Base-by-base conservation (phyloP, 2,888 invertebrate genomes). In the Netelia virgata region DNA sequence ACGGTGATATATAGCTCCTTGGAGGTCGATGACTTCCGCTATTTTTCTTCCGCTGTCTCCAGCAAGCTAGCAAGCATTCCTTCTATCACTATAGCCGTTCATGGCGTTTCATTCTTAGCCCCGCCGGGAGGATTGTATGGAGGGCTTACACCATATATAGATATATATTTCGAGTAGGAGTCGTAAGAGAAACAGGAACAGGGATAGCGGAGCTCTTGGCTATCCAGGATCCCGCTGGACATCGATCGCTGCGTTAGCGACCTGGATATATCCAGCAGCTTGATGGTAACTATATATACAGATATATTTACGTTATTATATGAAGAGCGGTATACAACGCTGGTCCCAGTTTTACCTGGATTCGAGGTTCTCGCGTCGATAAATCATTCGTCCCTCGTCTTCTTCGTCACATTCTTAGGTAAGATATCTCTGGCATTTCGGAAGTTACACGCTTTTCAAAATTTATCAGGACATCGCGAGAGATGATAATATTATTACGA, bases 11-110 rank as follows among this genome's bases (percentile, higher is more conserved):
- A 95, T 95, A 94, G 95, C 94, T 93, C 94, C 94, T 94, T 93
- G 94, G 95, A 95, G 95, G 95, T 95, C 95, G 95, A 95, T 94
- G 95, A 94, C 94, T 95, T 94, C 94, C 94, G 94, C 94, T 94
- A 95, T 95, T 95, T 95, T 94, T 95, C 95, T 95, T 95, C 94
- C 94, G 93, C 94, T 95, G 94, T 95, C 95, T 94, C 94, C 93
- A 94, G 93, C 94, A 94, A 93, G 92, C 36, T 8, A 36, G 36
- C 93, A 92, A 93, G 63, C 92, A 92, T 93, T 90, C 91, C 91
- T 92, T 91, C 79, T 73, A 76, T 53, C 43, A 53, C 59, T 83
- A 53, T 63, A 69, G 89, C 91, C 88, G 88, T 90, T 88, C 90
- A 88, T 87, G 88, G 80, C 85, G 87, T 90, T 90, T 88, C 88